Base-by-base conservation (phyloP, 2,888 invertebrate species). In the Petrophora chlorosata region DNA sequence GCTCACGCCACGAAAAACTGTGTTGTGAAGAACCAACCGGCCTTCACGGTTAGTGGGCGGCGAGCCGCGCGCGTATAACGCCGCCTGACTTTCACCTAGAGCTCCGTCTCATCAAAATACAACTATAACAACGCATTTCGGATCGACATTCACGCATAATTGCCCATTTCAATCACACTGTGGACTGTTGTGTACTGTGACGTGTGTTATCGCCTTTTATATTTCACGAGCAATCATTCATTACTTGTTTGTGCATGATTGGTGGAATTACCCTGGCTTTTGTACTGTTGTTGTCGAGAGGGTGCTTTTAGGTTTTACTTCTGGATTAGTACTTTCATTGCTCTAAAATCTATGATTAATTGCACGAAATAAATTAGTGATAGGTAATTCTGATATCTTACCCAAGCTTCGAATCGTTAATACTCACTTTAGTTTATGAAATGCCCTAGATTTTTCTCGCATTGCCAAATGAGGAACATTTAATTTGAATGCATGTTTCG, bases 11-110 rank as follows among this genome's bases (percentile, higher is more conserved):
- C 59, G 62, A 52, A 59, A 61, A 63, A 61, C 47, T 50, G 40
- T 47, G 64, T 60, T 59, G 60, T 65, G 65, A 66, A 63, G 66
- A 65, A 61, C 67, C 61, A 65, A 61, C 59, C 75, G 84, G 81
- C 85, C 86, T 86, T 86, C 85, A 85, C 79, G 86, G 75, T 82
- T 74, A 79, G 85, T 85, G 80, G 76, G 76, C 79, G 79, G 74
- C 76, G 74, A 77, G 70, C 79, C 76, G 84, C 70, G 67, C 61
- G 56, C 70, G 67, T 63, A 69, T 67, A 67, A 69, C 61, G 61
- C 64, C 67, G 67, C 69, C 55, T 65, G 73, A 82, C 85, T 85
- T 86, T 86, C 85, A 83, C 85, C 77, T 60, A 69, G 59, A 61
- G 49, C 66, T 63, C 65, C 61, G 66, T 72, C 76, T 70, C 67